These are phyloP conservation scores for Yasuhikotakia modesta DNA, from an alignment of 2,797 vertebrate species.

Conservation along the genomic window DNA sequence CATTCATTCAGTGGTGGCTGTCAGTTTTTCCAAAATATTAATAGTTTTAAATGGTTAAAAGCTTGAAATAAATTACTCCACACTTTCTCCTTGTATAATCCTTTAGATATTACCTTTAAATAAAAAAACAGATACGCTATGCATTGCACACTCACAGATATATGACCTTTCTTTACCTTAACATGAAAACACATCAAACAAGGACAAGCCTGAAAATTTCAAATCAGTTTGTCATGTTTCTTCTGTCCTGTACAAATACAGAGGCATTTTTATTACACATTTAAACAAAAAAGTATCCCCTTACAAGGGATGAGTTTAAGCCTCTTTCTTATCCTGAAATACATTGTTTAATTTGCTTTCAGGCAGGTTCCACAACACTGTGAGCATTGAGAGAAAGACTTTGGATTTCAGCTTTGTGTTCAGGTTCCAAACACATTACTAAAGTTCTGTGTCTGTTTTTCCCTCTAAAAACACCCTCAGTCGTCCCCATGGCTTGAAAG, in stretches of 20 bases:
- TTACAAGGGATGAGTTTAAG: constrained; percentile 31
- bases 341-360: constrained; percentile 20
- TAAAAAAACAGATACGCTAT: too few relatives aligned
- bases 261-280: constrained; percentile 36
- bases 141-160: too few relatives aligned
- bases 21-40: too few relatives aligned
- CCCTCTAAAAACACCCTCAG: constrained; percentile 67
- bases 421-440: constrained; percentile 63
- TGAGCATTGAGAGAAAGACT: constrained; percentile 13
- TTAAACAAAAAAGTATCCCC: constrained; percentile 38
- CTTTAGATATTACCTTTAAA: too few relatives aligned
- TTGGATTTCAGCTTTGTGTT: constrained; percentile 48
- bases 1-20: too few relatives aligned
- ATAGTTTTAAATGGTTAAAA: too few relatives aligned
- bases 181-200: too few relatives aligned
- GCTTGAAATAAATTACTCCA: too few relatives aligned
- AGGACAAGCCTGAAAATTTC: too few relatives aligned
- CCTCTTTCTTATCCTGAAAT: constrained; percentile 21
- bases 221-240: background rate
- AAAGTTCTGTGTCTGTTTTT: constrained; percentile 65
- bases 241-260: constrained; percentile 23
- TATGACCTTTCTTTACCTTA: too few relatives aligned
- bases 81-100: too few relatives aligned
- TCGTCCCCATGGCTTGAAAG: constrained; percentile 28
- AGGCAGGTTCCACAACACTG: constrained; percentile 30